Conservation (phyloP, 2,888 invertebrate species). For the Pollenia labialis region DNA sequence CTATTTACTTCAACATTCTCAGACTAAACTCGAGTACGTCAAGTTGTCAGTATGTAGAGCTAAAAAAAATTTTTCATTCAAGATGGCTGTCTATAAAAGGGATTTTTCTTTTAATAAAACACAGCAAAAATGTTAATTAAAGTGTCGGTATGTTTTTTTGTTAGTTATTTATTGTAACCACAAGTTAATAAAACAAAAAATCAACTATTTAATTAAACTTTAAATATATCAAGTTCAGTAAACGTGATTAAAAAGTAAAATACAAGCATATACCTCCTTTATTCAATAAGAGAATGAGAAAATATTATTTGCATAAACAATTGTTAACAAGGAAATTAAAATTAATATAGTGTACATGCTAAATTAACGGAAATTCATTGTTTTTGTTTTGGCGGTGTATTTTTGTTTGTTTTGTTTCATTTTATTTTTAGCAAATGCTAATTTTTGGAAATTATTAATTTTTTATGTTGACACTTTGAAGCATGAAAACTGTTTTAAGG, state of each 20-base stretch:
- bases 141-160: slow-evolving; percentile 7
- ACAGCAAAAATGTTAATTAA: slow-evolving; percentile 1
- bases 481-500: neutral
- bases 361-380: slow-evolving; percentile 33
- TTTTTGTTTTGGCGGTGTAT: neutral
- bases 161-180: neutral
- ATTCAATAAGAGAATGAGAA: no score
- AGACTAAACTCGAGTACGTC: neutral
- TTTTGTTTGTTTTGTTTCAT: neutral
- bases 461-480: slow-evolving; percentile 4
- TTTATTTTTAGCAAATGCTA: slow-evolving; percentile 15
- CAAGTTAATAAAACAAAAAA: neutral
- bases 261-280: neutral
- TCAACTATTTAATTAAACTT: slow-evolving; percentile 19
- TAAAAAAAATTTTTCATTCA: neutral
- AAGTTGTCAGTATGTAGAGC: neutral
- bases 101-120: slow-evolving; percentile 11
- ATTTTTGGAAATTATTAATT: slow-evolving; percentile 13
- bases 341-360: slow-evolving; percentile 1
- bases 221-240: slow-evolving; percentile 41
- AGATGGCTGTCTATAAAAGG: slow-evolving; percentile 1
- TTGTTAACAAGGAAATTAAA: slow-evolving; percentile 23
- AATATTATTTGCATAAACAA: slow-evolving; percentile 1
- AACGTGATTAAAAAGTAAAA: slow-evolving; percentile 17
- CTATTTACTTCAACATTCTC: no score